Evolutionary conservation across 1,140 invertebrate species (phyloP), one percentile per base, ranked within the genome.

Genomic region (Caenorhabditis tropicalis): DNA sequence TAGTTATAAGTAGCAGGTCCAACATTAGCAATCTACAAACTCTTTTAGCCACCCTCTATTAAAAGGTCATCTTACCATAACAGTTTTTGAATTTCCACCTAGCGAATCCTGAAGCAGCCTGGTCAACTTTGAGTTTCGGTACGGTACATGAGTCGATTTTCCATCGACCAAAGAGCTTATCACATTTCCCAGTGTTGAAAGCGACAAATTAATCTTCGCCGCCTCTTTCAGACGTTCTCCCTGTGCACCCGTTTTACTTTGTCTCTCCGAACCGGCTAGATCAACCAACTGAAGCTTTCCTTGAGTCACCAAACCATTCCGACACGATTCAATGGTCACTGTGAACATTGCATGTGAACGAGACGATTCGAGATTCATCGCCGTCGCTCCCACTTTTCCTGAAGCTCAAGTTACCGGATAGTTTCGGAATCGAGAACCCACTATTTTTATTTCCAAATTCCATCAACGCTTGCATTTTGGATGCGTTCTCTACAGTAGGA

Each of bases 1-100:
- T 97, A 98, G 92, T 99, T 99, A 84, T 95, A 95, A 88, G 96
- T 95, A 12, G 97, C 96, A 46, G 98, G 97, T 29, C 97, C 97
- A 53, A 98, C 94, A 90, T 97, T 98, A 16, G 98, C 97, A 91
- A 94, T 94, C 94, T 95, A 87, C 60, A 92, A 91, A 83, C 24
- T 89, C 85, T 79, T 85, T 36, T 31, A 87, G 19, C 1, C 21
- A 19, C n/a, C n/a, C n/a, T n/a, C n/a, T n/a, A n/a, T n/a, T n/a
- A n/a, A n/a, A n/a, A n/a, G n/a, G n/a, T 83, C 7, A 2, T 49
- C 81, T 60, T 31, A 95, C 95, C 96, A 98, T 98, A 31, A 98
- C 94, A 53, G 96, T 98, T 93, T 98, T 98, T 2, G 96, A 96
- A 92, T 98, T 98, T 19, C 96, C 96, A 16, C 96, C 96, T 15